Percentiles rank a stretch among this genome's conserved stretches.
Conservation (phyloP, 2,888 invertebrate species). For the Augiades crinisus region DNA sequence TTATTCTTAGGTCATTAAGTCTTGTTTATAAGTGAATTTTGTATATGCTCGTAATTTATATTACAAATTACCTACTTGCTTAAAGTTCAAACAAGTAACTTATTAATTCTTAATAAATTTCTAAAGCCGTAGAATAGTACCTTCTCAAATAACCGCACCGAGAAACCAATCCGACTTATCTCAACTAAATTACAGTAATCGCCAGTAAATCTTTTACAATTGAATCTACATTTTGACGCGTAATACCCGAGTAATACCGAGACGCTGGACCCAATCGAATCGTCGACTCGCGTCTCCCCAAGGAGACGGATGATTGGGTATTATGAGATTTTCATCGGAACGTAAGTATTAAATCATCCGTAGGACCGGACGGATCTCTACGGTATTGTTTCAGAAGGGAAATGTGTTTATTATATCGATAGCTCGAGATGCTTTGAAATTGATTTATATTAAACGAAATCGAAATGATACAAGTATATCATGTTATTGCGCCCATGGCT, state of each 20-base stretch:
- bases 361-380: conserved; percentile 37
- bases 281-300: conserved; percentile 42
- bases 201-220: conserved; percentile 24
- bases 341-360: conserved; percentile 62
- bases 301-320: conserved; percentile 69
- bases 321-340: conserved; percentile 66
- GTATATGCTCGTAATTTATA: too few species aligned
- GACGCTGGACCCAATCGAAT: conserved; percentile 42
- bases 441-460: background rate
- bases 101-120: too few species aligned
- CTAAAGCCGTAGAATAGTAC: too few species aligned
- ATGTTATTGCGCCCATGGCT: too few species aligned
- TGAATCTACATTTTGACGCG: conserved; percentile 27
- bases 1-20: too few species aligned
- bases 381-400: conserved; percentile 39
- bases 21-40: background rate
- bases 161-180: background rate
- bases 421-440: background rate
- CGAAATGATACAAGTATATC: too few species aligned
- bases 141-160: too few species aligned
- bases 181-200: conserved; percentile 12
- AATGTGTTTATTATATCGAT: conserved; percentile 41
- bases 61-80: too few species aligned
- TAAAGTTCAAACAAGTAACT: too few species aligned
- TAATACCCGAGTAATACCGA: conserved; percentile 17